Evolutionary conservation across 2,113 vertebrate species (phyloP), one percentile per base, ranked within the genome.

Genomic region (Pseudorhombus dupliciocellatus): DNA sequence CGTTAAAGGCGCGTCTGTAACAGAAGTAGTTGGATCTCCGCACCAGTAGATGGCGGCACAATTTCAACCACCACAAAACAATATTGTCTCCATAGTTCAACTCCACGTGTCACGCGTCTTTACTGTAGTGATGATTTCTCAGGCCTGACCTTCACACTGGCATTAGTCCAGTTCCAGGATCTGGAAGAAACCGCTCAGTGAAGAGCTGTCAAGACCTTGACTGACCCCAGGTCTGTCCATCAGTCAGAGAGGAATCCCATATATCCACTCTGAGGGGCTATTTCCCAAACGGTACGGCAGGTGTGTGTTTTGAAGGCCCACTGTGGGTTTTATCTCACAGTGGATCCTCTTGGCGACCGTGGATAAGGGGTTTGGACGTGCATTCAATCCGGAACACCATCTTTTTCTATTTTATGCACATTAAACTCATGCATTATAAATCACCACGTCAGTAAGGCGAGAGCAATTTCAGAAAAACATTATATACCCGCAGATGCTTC

Each of bases 31-130:
- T 81, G 14, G 1, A 8, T 24, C 9, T 5, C 0, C 20, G 2
- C 5, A 21, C 73, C 92, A 90, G 20, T 71, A 90, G 91, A 79
- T 86, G 86, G 88, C 89, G 89, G 83, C 81, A 92, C 62, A 50
- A 31, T 31, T 6, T 55, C 59, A 82, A 40, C 52, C n/a, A 84
- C 10, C 22, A 18, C 61, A 4, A 26, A 42, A 21, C 20, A n/a
- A 21, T 4, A 2, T 30, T 21, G 21, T 44, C 61, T 65, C 37
- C 7, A 42, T 46, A 26, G 59, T 28, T 26, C n/a, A 18, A 22
- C n/a, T 1, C 21, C 46, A 30, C 53, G 28, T 31, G 57, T 64
- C 52, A 54, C 73, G 73, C 55, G 53, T 75, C n/a, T 52, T 81
- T 52, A 65, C 24, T 52, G 56, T 40, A 58, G 51, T n/a, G 16